These are phyloP conservation scores for Torymus tubicola DNA, from an alignment of 2,888 invertebrate species.

Conservation along the genomic window DNA sequence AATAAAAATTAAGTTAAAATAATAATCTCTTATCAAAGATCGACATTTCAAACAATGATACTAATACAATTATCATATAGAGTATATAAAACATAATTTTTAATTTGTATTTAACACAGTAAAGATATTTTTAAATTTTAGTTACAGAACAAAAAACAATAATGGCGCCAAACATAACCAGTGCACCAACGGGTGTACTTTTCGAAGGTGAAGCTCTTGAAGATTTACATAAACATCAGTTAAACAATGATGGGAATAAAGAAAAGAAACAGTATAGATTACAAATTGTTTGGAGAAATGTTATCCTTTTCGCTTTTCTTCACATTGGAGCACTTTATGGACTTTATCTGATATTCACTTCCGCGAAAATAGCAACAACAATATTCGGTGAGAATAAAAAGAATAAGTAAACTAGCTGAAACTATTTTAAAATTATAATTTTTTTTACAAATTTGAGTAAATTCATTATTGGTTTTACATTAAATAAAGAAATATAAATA, in stretches of 20 bases:
- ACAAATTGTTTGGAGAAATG: conserved; percentile 88
- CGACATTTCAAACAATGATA: too few species aligned
- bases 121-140: not conserved
- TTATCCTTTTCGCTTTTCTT: conserved; percentile 86
- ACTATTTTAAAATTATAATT: too few species aligned
- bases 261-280: conserved; percentile 57
- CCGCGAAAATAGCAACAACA: conserved; percentile 85
- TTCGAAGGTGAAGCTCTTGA: conserved; percentile 71
- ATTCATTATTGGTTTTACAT: too few species aligned
- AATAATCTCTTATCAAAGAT: too few species aligned
- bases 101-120: too few species aligned
- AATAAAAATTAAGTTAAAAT: too few species aligned
- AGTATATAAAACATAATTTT: too few species aligned
- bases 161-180: conserved; percentile 77
- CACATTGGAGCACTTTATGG: conserved; percentile 88
- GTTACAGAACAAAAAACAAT: conserved; percentile 60
- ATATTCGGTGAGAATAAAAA: conserved; percentile 79
- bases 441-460: too few species aligned
- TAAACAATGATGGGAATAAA: conserved; percentile 41
- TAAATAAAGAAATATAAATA: too few species aligned
- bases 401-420: too few species aligned
- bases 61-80: too few species aligned
- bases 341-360: conserved; percentile 83
- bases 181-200: conserved; percentile 73
- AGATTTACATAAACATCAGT: conserved; percentile 43